Conservation (phyloP, 2,113 vertebrate species). For the Capra hircus region DNA sequence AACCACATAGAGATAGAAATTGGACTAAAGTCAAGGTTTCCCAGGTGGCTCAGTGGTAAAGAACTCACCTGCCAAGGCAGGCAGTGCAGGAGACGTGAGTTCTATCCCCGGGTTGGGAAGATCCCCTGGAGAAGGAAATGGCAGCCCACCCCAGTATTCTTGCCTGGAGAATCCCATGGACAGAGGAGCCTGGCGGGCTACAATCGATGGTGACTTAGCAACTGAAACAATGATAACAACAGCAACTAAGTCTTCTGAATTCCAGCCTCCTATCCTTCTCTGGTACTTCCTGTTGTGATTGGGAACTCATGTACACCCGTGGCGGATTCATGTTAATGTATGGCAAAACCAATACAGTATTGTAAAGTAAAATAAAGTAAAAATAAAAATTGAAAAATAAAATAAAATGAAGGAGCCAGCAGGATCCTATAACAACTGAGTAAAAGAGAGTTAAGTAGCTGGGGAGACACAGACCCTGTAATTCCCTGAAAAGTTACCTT, state of each 20-base stretch:
- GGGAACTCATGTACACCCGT: no score
- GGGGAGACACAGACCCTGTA: background rate
- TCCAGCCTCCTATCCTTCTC: background rate
- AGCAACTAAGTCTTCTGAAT: background rate
- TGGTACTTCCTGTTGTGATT: background rate
- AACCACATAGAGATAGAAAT: background rate
- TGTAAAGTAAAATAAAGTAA: no score
- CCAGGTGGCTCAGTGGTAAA: background rate
- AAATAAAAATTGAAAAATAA: no score
- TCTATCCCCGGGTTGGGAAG: rapidly evolving
- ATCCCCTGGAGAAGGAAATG: background rate
- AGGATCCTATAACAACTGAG: background rate
- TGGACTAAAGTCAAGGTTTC: background rate
- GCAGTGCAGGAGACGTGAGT: background rate
- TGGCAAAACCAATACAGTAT: no score
- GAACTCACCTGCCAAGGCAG: background rate
- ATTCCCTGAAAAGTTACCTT: background rate
- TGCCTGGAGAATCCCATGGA: background rate
- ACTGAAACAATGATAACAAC: background rate
- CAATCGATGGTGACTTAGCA: background rate
- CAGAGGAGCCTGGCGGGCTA: background rate
- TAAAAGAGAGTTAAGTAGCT: background rate
- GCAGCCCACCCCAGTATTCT: background rate
- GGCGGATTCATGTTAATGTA: no score
- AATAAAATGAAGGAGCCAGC: background rate